Base-by-base conservation (phyloP, 2,888 invertebrate genomes). In the Amaurobius ferox region DNA sequence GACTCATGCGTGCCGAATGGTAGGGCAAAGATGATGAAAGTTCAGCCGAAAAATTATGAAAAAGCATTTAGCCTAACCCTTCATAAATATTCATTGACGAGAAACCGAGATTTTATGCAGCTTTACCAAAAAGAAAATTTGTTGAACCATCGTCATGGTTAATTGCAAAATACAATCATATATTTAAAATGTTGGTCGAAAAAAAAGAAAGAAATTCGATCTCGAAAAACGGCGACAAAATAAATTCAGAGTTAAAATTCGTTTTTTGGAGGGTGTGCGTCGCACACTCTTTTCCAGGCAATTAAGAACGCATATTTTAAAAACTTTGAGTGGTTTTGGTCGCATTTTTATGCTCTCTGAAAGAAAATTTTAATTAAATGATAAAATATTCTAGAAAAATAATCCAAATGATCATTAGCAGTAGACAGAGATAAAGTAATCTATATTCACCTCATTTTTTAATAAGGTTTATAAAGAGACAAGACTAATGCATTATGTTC, bases 91-190 rank as follows among this genome's bases (percentile, higher is more conserved):
- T 86, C 86, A 86, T 86, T 61, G 68, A 68, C 19, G 35, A 30
- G 79, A 86, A 86, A 86, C 86, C 86, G 86, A 86, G 86, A 86
- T 86, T 85, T 86, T 86, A 79, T 86, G 86, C 78, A 79, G 32
- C 73, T 86, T 78, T 74, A 79, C 68, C 79, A 68, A 61, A n/a
- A 72, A 66, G 48, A 40, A 67, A 70, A 79, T 66, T 28, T 73
- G 72, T 48, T 68, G 66, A 55, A 73, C 73, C 77, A 44, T 71
- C 70, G 44, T 70, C 48, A 62, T 71, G 77, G 72, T 77, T 85
- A 85, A 77, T 77, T 85, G 64, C 77, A 85, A 78, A 85, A 85
- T 85, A 77, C 83, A 85, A 85, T 85, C 83, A 85, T 77, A 85
- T 71, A 85, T 85, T 85, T 72, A 85, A 85, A 85, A 66, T 67